Conservation (phyloP, 2,797 vertebrate species). For the Acanthurus leucopareius region DNA sequence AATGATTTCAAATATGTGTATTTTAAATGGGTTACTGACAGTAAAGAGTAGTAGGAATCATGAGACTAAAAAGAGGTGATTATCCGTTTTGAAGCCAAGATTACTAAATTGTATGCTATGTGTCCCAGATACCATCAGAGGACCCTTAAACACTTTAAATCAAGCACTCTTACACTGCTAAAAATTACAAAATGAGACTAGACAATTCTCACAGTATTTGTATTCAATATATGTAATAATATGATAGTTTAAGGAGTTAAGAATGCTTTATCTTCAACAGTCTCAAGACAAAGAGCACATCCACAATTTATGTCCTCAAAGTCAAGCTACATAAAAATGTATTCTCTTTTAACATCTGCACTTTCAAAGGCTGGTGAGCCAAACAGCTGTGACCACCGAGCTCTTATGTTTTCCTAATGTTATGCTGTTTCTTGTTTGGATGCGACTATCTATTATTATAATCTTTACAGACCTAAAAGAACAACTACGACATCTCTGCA, state of each 20-base stretch:
- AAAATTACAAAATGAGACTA: background rate
- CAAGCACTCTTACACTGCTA: background rate
- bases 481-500: constrained; percentile 28
- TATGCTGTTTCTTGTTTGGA: background rate
- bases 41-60: background rate
- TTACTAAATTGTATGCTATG: background rate
- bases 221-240: background rate
- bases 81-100: background rate
- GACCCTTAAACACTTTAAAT: background rate
- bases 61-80: background rate
- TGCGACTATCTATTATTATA: constrained; percentile 6
- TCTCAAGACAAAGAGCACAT: background rate
- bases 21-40: background rate
- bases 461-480: constrained; percentile 27
- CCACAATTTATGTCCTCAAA: background rate
- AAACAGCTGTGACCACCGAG: constrained; percentile 23
- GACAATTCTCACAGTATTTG: background rate
- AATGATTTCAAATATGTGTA: constrained; percentile 5
- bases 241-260: background rate
- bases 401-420: background rate
- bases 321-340: background rate
- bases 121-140: background rate
- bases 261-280: background rate
- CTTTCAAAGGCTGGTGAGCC: background rate
- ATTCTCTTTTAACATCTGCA: constrained; percentile 5